phyloP scores from a whole-genome alignment of 2,113 vertebrate species.

The Monopterus albus region DNA sequence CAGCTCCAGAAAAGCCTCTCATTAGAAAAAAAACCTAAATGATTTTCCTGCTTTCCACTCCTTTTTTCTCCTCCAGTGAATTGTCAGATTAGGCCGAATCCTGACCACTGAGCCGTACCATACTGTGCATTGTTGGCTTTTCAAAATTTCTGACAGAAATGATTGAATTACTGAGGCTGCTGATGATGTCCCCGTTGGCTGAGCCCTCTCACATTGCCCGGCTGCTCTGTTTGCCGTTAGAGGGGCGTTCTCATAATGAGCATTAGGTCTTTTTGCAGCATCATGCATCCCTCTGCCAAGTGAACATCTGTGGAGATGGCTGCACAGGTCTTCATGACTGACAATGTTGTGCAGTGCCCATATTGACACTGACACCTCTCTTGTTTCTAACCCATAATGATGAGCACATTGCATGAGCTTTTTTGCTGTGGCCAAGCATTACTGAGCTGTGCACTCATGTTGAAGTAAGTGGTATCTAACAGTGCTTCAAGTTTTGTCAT shows the following conservation, averaged over 20 bases:
- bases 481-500: conserved; percentile 7
- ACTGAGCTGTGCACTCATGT: conserved; percentile 10
- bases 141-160: conserved; percentile 32
- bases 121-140: conserved; percentile 36
- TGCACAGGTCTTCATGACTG: conserved; percentile 21
- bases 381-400: conserved; percentile 41
- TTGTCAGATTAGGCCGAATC: conserved; percentile 55
- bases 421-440: neutral
- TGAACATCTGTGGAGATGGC: conserved; percentile 60
- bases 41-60: conserved; percentile 31
- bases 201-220: conserved; percentile 24
- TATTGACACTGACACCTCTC: conserved; percentile 47
- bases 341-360: conserved; percentile 2
- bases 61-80: conserved; percentile 58
- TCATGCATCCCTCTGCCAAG: conserved; percentile 33
- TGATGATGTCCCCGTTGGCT: conserved; percentile 42
- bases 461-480: neutral
- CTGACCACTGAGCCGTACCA: conserved; percentile 32
- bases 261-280: conserved; percentile 27
- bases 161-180: conserved; percentile 41
- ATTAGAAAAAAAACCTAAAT: conserved; percentile 41
- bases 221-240: conserved; percentile 33
- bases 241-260: conserved; percentile 33
- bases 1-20: conserved; percentile 19
- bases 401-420: conserved; percentile 19